Base-by-base conservation (phyloP, 2,113 vertebrate genomes). In the Gasterosteus nipponicus region DNA sequence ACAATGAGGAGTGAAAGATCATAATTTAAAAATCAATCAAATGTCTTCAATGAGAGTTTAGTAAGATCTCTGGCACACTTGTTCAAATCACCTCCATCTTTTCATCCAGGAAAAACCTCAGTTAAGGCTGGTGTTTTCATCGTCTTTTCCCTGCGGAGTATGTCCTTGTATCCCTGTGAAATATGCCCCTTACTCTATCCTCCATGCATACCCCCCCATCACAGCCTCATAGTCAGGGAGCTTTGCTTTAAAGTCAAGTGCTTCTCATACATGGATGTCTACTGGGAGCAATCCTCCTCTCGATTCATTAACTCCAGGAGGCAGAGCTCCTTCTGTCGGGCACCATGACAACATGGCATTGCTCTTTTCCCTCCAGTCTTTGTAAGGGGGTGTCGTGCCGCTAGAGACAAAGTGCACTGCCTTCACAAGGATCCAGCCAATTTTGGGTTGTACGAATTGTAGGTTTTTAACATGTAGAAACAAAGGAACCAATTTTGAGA, bases 291-390 rank as follows among this genome's bases (percentile, higher is more conserved):
- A 89, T 90, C 82, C 77, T 89, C 86, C 85, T 82, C 82, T 89
- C 73, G 78, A 90, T 87, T 91, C 87, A 90, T 89, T 88, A 89
- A 85, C 84, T 86, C 77, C 85, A 81, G 78, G 84, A 89, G 87
- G 80, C 86, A 84, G 73, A 77, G 81, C 81, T 88, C 73, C 84
- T 87, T 87, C 84, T 85, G 75, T 75, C 60, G 78, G 86, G 88
- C 83, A 81, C 89, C 91, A 91, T 92, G 92, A 91, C 89, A 89
- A 93, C 92, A 87, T 82, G 72, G 81, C 78, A 72, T 81, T 82
- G 85, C 89, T 91, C 77, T 79, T 87, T 88, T 84, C 80, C 77
- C 75, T 60, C 68, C 26, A 78, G 86, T 62, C 64, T 83, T 81
- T 65, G 65, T 51, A 49, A 53, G 69, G 78, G 67, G 75, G 74